Evolutionary conservation across 2,888 invertebrate species (phyloP), one percentile per base, ranked within the genome.

Genomic region (Neoitamus cyanurus): DNA sequence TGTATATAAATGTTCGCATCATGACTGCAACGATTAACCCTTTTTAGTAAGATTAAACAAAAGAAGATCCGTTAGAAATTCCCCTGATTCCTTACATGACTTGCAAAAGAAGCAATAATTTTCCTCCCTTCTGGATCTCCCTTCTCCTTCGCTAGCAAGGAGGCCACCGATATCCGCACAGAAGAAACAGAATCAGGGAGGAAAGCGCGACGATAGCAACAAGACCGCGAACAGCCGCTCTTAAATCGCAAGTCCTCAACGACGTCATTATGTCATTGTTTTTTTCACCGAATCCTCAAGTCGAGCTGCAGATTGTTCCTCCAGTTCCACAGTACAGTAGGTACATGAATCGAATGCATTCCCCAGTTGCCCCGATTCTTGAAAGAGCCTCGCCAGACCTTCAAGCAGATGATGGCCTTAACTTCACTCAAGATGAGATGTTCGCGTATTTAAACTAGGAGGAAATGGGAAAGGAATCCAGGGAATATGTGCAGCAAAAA

Each of bases 191-290:
- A 77, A 85, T 84, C 86, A 86, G 86, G 69, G 85, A 86, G 80
- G 83, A 83, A 73, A 73, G 82, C 72, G 34, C 36, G 36, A 80
- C 31, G 42, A 72, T 70, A 42, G 70, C 78, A 37, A 72, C 83
- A 78, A 31, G 9, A 37, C 37, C 6, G 20, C 25, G 42, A 75
- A 34, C 75, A 75, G 48, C 78, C 78, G 78, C 31, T 78, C 78
- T 78, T 30, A 58, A 78, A 84, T 48, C 72, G 77, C 80, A 78
- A 83, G 58, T 86, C 77, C 86, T 85, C 82, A 72, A 83, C 85
- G 83, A 86, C 85, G 86, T 85, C 85, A 83, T 86, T 83, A 85
- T 86, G 86, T 86, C 84, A 87, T 87, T 85, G 85, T 85, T 85
- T 80, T 58, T 85, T 80, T 72, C 58, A 42, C 58, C 80, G 73